Base-by-base conservation (phyloP, 2,888 invertebrate species). In the Rhagophthalmus giganteus region DNA sequence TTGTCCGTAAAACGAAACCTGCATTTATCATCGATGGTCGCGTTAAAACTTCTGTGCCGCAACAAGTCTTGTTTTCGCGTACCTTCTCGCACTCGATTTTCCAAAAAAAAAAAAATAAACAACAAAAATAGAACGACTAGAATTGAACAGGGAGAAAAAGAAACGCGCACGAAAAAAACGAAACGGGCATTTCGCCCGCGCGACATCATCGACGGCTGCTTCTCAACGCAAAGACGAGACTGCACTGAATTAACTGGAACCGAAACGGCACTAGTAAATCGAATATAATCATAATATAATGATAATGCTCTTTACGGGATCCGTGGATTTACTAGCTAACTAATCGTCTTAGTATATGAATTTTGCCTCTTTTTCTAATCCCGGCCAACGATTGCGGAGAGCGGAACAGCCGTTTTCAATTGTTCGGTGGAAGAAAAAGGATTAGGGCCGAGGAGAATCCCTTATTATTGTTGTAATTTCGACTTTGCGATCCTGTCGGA, bases 271-370 rank as follows among this genome's bases (percentile, higher is more conserved):
- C 69, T 66, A 70, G 63, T 66, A 73, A 74, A 74, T 74, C 74
- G 74, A 74, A 73, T 74, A 74, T 73, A 74, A 75, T 75, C 74
- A 74, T 74, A 75, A 75, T 75, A 73, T 74, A 73, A 74, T 74
- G 73, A 72, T 75, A 74, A 74, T 75, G 67, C 74, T 74, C 73
- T 73, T 73, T 73, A 69, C 72, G 60, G 71, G 72, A 74, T 74
- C 72, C 69, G 65, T 64, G 74, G 74, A 74, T 75, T 75, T 73
- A 69, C 64, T 66, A 68, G 72, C 69, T 64, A 61, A 70, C 71
- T 75, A 75, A 74, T 74, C 75, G 71, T 72, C 75, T 75, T 75
- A n/a, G n/a, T n/a, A 75, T 69, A 68, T 68, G 72, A 72, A 73
- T 72, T 71, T 72, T 67, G 71, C 72, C 69, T 71, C 71, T 74